Evolutionary conservation across 1,140 invertebrate species (phyloP), one percentile per base, ranked within the genome.

Genomic region (Antheraea pernyi): DNA sequence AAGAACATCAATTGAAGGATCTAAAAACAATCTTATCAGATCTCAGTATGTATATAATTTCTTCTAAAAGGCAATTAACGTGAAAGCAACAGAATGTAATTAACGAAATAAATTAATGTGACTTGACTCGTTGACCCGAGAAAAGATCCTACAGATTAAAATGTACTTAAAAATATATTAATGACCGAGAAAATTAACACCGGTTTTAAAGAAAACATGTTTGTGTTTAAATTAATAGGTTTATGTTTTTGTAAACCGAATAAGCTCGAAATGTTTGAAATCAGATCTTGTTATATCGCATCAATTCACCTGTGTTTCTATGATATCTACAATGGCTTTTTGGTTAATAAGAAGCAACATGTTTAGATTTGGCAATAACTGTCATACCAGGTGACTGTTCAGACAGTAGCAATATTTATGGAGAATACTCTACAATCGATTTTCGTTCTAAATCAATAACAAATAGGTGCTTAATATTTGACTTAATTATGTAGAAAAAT

Each of bases 81-180:
- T 60, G 13, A 60, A 60, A 60, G 22, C 59, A 60, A 60, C 59
- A 53, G 19, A 60, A 60, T 60, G 59, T 60, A 60, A 60, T 60
- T 60, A 60, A 60, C 59, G 59, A 60, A 60, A 60, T 60, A 60
- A 60, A 60, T 60, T 22, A 60, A 60, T 60, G 59, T 60, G 19
- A 22, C 59, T 60, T 30, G 59, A 60, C 59, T 19, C 59, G 59
- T 60, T 60, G 19, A 60, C 19, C 59, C 59, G 3, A 10, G 46
- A 53, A 60, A 60, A 60, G 59, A 60, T 60, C 9, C 19, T 60
- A 19, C 59, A 60, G 59, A 60, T 60, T 60, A 60, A 60, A 60
- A 60, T 60, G 59, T 60, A 30, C 59, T 60, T 60, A 60, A 60
- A 60, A 60, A 60, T 60, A 60, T 22, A 60, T 60, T 60, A 60